phyloP scores from a whole-genome alignment of 2,797 vertebrate species.

The Brachyrhaphis roseni region DNA sequence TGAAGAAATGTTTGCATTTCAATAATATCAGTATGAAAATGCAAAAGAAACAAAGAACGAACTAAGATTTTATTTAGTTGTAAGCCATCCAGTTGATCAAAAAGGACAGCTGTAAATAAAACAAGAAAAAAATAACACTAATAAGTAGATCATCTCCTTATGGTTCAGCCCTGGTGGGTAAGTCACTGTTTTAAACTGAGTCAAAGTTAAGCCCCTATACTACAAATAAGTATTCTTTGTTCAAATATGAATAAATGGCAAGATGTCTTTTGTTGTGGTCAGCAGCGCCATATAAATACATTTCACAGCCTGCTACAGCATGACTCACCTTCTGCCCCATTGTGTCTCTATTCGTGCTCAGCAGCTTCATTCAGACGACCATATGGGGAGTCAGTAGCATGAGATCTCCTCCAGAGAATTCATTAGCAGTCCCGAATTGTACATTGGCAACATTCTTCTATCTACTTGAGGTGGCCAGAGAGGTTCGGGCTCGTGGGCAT shows the following conservation, averaged over 20 bases:
- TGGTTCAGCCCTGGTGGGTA: not conserved
- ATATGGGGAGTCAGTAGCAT: conserved; percentile 81
- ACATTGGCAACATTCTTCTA: conserved; percentile 78
- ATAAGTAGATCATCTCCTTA: not conserved
- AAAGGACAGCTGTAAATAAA: not conserved
- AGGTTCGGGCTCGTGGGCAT: conserved; percentile 44
- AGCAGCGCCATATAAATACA: not conserved
- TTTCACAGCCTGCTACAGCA: conserved; percentile 21
- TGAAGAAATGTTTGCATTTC: too few relatives aligned
- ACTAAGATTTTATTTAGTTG: too few relatives aligned
- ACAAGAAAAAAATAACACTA: not conserved
- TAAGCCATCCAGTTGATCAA: not conserved
- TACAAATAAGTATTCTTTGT: not conserved
- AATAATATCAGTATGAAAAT: too few relatives aligned
- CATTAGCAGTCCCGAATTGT: conserved; percentile 80
- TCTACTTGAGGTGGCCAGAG: conserved; percentile 70
- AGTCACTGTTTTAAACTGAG: not conserved
- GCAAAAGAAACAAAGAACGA: too few relatives aligned
- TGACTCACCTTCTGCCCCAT: conserved; percentile 35
- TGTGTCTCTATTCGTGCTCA: conserved; percentile 73
- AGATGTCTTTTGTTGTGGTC: not conserved
- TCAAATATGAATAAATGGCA: not conserved
- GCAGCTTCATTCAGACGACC: conserved; percentile 81
- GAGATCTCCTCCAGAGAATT: conserved; percentile 83
- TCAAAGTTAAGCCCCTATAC: not conserved